These are phyloP conservation scores for Oryzias celebensis DNA, from an alignment of 2,113 vertebrate genomes.

Conservation along the genomic window DNA sequence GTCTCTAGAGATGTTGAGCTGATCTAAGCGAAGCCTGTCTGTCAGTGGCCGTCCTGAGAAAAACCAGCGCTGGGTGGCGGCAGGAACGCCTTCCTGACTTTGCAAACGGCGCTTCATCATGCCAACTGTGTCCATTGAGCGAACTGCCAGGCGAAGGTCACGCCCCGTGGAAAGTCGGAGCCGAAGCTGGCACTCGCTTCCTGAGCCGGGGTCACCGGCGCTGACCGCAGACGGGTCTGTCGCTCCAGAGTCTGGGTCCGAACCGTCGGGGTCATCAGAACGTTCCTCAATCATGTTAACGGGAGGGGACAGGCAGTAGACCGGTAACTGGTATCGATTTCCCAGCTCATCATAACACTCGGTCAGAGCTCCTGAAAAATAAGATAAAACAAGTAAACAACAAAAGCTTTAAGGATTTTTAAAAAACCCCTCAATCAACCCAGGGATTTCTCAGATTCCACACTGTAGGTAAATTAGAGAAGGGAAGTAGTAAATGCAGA, in stretches of 20 bases:
- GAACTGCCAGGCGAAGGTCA: constrained; percentile 88
- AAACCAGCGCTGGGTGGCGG: constrained; percentile 92
- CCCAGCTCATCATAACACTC: constrained; percentile 99
- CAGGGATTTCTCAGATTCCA: too few relatives aligned
- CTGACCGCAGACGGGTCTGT: constrained; percentile 69
- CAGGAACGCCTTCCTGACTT: constrained; percentile 85
- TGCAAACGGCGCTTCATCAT: constrained; percentile 95
- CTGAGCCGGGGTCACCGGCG: constrained; percentile 82
- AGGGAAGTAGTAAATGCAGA: too few relatives aligned
- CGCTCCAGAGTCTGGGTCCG: constrained; percentile 61
- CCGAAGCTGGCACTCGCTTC: constrained; percentile 92
- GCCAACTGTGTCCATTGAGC: constrained; percentile 90
- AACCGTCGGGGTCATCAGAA: constrained; percentile 85
- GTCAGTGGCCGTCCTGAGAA: constrained; percentile 96
- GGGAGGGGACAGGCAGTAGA: constrained; percentile 94
- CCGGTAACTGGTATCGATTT: constrained; percentile 96
- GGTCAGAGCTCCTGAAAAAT: constrained; percentile 85
- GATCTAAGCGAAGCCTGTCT: constrained; percentile 94
- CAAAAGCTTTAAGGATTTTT: neutral
- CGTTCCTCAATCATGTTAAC: constrained; percentile 99
- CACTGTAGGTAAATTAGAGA: too few relatives aligned
- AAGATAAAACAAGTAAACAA: neutral
- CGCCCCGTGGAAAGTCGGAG: constrained; percentile 94
- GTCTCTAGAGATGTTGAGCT: constrained; percentile 97
- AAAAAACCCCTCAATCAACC: neutral